A percentile compares a stretch with the other conserved stretches of the same genome.
Conservation (phyloP, 2,113 vertebrate species). For the Silurus asotus region DNA sequence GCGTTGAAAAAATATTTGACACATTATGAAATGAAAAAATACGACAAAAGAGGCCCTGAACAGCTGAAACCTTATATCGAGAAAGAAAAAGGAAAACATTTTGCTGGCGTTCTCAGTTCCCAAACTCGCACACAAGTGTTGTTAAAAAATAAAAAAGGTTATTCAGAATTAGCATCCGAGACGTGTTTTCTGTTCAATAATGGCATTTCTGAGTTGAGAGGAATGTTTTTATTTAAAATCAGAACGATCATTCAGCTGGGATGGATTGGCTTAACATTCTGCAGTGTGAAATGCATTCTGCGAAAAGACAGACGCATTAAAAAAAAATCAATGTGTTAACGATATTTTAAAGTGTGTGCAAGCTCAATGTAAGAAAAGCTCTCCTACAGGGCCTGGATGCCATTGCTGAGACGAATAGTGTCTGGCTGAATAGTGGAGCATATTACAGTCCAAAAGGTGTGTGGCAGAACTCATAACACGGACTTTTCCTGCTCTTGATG, state of each 20-base stretch:
- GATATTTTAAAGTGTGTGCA: background rate
- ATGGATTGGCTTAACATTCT: background rate
- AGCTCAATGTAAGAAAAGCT: background rate
- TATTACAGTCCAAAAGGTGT: constrained; percentile 23
- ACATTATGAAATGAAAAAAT: too few species aligned
- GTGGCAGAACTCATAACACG: constrained; percentile 33
- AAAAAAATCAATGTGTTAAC: background rate
- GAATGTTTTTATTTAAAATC: background rate
- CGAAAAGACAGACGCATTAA: background rate
- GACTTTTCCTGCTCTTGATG: constrained; percentile 49
- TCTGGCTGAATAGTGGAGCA: background rate
- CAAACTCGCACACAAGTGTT: too few species aligned
- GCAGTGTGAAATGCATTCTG: too few species aligned
- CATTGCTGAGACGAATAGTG: background rate
- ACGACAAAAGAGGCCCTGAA: too few species aligned
- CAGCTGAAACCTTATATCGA: too few species aligned
- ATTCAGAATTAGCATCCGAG: background rate
- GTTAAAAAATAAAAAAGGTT: too few species aligned
- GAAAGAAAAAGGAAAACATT: too few species aligned
- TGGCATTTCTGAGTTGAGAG: background rate
- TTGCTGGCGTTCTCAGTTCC: too few species aligned
- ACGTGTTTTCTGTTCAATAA: background rate
- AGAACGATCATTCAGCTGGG: background rate
- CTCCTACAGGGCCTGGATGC: background rate
- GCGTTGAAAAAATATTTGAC: too few species aligned